Evolutionary conservation across 2,797 vertebrate species (phyloP), one percentile per base, ranked within the genome.

Genomic region (Amblyopsis hoosieri): DNA sequence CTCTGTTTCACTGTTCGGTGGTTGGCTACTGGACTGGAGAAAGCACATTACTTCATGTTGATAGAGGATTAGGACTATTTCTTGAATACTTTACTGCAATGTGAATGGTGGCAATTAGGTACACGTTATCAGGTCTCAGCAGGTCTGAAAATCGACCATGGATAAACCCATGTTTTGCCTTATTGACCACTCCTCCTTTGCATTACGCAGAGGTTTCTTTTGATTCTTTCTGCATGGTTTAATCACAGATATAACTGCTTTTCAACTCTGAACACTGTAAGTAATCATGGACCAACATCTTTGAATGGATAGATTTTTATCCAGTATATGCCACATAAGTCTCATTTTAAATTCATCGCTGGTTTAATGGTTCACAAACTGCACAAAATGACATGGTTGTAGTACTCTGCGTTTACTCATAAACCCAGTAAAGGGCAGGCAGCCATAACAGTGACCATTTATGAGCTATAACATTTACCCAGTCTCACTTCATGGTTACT

Each of bases 171-270:
- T 52, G 45, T 46, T 12, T 69, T 29, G 0, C 51, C 57, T 64
- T 62, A 19, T 62, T 65, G 62, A 10, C 52, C 0, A 4, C 63
- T 66, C 19, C 62, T 51, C 53, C 52, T 72, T 80, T 70, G 61
- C 71, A 71, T 62, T 64, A 51, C 67, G 17, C 64, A 2, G 67
- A 31, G 61, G 75, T 81, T 85, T 49, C 62, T 53, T 79, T 75
- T 75, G 62, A 74, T 79, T 76, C 60, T 76, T 71, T 84, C 72
- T 66, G 74, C 79, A 84, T 60, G 68, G 71, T 80, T 88, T 76
- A 42, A 64, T 53, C 76, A 63, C 60, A 14, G 46, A 53, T 46
- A 2, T 73, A 46, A 63, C 56, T 52, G 49, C 48, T 63, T 61
- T 76, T 69, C 69, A 75, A 75, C 57, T 68, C 49, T 0, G 10